Evolutionary conservation across 2,888 invertebrate genomes (phyloP).

Genomic region (Therioaphis trifolii): DNA sequence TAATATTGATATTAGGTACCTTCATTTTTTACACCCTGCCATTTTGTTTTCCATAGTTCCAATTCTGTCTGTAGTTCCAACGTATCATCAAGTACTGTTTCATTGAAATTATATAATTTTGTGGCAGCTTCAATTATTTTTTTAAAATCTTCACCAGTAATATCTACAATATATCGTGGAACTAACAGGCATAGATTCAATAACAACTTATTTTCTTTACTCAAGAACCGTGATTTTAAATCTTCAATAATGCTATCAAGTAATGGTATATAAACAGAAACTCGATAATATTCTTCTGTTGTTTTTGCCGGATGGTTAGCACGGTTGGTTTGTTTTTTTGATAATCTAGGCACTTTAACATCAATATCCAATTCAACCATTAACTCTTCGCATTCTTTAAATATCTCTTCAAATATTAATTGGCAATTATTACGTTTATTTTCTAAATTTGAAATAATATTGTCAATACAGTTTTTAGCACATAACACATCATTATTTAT

Average conservation of each 20-base stretch:
- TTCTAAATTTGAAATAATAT: background rate
- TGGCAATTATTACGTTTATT: background rate
- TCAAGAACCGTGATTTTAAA: too few relatives aligned
- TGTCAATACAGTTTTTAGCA: too few relatives aligned
- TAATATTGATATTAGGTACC: too few relatives aligned
- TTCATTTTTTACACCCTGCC: background rate
- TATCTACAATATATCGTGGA: background rate
- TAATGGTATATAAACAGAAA: slow-evolving; percentile 8
- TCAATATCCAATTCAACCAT: slow-evolving; percentile 11
- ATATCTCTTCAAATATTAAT: background rate
- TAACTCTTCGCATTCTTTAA: background rate
- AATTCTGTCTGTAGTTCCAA: background rate
- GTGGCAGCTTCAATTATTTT: slow-evolving; percentile 3
- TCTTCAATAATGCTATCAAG: background rate
- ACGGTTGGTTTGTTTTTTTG: slow-evolving; percentile 6
- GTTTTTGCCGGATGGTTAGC: background rate
- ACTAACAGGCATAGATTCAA: background rate
- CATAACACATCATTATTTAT: slow-evolving; percentile 12
- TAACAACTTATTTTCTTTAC: slow-evolving; percentile 6
- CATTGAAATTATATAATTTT: slow-evolving; percentile 4
- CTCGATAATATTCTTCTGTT: slow-evolving; percentile 17
- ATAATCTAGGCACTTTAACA: background rate
- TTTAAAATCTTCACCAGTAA: slow-evolving; percentile 1
- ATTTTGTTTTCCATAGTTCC: too few relatives aligned
- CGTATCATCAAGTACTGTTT: background rate